Percentiles rank a stretch among this genome's conserved stretches.
Evolutionary conservation across 2,888 invertebrate genomes (phyloP).

Genomic region (Furcula furcula): DNA sequence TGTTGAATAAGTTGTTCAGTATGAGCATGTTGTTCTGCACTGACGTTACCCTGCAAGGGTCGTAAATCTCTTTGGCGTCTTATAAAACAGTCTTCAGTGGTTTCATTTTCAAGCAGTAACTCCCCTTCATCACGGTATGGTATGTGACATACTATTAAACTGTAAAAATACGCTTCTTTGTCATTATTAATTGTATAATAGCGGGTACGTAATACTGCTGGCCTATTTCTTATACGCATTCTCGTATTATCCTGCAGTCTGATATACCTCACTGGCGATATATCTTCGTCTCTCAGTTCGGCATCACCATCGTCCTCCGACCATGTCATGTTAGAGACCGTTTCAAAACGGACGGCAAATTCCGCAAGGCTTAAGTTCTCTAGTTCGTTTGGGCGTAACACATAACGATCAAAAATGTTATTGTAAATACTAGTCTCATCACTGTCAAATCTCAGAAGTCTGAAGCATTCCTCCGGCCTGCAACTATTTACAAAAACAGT

Average conservation of each 20-base stretch:
- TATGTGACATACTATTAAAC: slow-evolving; percentile 28
- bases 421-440: slow-evolving; percentile 26
- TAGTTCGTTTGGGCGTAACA: slow-evolving; percentile 16
- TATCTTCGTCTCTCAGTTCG: slow-evolving; percentile 23
- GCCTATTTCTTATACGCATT: slow-evolving; percentile 33
- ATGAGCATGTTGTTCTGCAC: slow-evolving; percentile 9
- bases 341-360: slow-evolving; percentile 34
- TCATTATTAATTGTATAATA: slow-evolving; percentile 33
- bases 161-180: slow-evolving; percentile 17
- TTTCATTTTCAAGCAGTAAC: slow-evolving; percentile 23
- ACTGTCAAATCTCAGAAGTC: slow-evolving; percentile 30
- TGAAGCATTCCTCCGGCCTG: slow-evolving; percentile 29
- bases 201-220: slow-evolving; percentile 31
- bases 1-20: slow-evolving; percentile 12
- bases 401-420: slow-evolving; percentile 32
- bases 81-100: slow-evolving; percentile 12
- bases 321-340: slow-evolving; percentile 17
- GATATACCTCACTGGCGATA: slow-evolving; percentile 15
- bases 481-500: slow-evolving; percentile 35
- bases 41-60: slow-evolving; percentile 7
- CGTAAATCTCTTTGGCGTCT: slow-evolving; percentile 9
- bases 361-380: slow-evolving; percentile 30
- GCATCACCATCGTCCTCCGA: slow-evolving; percentile 23
- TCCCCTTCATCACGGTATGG: slow-evolving; percentile 28
- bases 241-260: slow-evolving; percentile 24